Base-by-base conservation (phyloP, 2,797 vertebrate genomes). In the Argya squamiceps region DNA sequence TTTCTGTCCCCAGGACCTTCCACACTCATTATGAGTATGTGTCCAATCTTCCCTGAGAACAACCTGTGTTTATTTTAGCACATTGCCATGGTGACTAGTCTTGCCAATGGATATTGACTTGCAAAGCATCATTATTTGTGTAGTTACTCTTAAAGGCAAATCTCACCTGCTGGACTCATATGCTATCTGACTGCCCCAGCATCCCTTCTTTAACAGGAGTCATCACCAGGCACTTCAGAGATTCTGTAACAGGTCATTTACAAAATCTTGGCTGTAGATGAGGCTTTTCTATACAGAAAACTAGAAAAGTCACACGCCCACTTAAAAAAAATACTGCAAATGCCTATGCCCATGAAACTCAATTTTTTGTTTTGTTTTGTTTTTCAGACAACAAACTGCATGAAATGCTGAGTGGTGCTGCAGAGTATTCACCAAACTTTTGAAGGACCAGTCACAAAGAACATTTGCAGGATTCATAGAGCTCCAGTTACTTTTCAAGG, bases 211-310 rank as follows among this genome's bases (percentile, higher is more conserved):
- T 75, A 50, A 49, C 18, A 89, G 14, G 12, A 80, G 11, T 9
- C 50, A 85, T 29, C 18, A 56, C 4, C 8, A 81, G 21, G 18
- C 14, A 36, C 8, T 71, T 84, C 58, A 86, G 50, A 88, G 90
- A 65, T 32, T 37, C 27, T 0, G 0, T 19, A 58, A 29, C 4
- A 59, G 1, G 2, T 12, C 24, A 68, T 65, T 86, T 78, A 24
- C 27, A 85, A 77, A 84, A 88, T 32, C 12, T 2, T 63, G 9
- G 30, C 16, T 23, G 20, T 9, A 64, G 49, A 37, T 21, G 17
- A 64, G 27, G 17, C 3, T 84, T 68, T 59, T 68, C 39, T 63
- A 60, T 24, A 47, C 24, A 53, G 23, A 34, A 18, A 58, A 32
- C 5, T n/a, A 71, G 34, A 89, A 85, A 64, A 89, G 26, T 43